Percentiles rank a stretch among this genome's conserved stretches.
Conservation (phyloP, 2,888 invertebrate species). For the Dryomyza anilis region DNA sequence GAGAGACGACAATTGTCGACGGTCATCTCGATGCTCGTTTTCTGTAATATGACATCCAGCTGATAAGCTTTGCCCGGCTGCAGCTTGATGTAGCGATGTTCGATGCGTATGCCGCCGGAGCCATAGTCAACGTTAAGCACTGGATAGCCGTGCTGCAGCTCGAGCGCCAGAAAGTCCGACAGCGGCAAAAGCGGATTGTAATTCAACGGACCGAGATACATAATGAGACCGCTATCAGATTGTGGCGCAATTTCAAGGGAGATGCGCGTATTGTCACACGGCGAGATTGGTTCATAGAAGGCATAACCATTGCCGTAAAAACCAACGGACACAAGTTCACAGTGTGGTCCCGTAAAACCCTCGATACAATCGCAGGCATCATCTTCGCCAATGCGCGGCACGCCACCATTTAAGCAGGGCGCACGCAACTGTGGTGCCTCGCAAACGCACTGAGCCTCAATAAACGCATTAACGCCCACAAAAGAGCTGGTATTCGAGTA, state of each 20-base stretch:
- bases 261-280: constrained; percentile 83
- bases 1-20: constrained; percentile 77
- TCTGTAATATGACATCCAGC: constrained; percentile 77
- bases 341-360: constrained; percentile 83
- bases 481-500: constrained; percentile 93
- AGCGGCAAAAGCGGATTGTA: constrained; percentile 69
- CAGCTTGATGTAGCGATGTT: constrained; percentile 73
- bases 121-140: constrained; percentile 87
- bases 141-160: constrained; percentile 82
- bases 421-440: constrained; percentile 40
- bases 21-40: constrained; percentile 73
- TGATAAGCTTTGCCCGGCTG: constrained; percentile 86
- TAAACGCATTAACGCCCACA: constrained; percentile 87
- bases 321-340: constrained; percentile 86
- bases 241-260: constrained; percentile 81
- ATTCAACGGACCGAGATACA: constrained; percentile 86
- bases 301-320: constrained; percentile 93
- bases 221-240: constrained; percentile 78
- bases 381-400: constrained; percentile 66
- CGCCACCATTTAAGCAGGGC: constrained; percentile 79
- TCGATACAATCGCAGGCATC: constrained; percentile 79
- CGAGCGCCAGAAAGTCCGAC: constrained; percentile 88
- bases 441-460: constrained; percentile 80
- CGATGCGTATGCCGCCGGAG: constrained; percentile 74
- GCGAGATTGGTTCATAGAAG: constrained; percentile 84